A percentile compares a stretch with the other conserved stretches of the same genome.
These are phyloP conservation scores for Diploscapter pachys DNA, from an alignment of 1,140 invertebrate genomes.

Conservation along the genomic window DNA sequence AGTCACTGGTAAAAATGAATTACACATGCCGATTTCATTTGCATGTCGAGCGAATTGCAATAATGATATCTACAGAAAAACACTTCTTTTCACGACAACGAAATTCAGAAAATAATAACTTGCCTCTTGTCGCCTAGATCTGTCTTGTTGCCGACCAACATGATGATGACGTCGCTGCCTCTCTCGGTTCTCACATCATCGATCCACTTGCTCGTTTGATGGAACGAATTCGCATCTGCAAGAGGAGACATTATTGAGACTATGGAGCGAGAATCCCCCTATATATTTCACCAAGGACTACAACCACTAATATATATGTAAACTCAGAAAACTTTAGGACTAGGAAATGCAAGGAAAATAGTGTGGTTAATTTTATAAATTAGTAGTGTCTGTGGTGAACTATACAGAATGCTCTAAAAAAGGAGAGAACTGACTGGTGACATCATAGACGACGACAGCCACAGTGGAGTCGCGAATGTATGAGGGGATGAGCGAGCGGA, in stretches of 20 bases:
- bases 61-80: conserved; percentile 2
- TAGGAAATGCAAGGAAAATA: conserved; percentile 3
- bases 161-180: conserved; percentile 98
- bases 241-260: not conserved
- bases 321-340: no score
- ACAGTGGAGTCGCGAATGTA: conserved; percentile 99
- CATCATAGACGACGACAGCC: conserved; percentile 99
- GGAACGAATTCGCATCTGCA: conserved; percentile 86
- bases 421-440: conserved; percentile 75
- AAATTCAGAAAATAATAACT: conserved; percentile 57
- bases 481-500: conserved; percentile 94
- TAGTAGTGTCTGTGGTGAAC: not conserved
- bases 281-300: not conserved
- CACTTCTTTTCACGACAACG: not conserved
- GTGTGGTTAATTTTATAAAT: not conserved
- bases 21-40: no score
- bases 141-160: conserved; percentile 99
- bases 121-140: conserved; percentile 92
- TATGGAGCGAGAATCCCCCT: not conserved
- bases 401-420: not conserved
- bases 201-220: conserved; percentile 99
- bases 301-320: no score
- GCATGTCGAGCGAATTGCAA: no score
- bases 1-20: not conserved
- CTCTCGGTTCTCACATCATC: conserved; percentile 98